A percentile compares a stretch with the other conserved stretches of the same genome.
These are phyloP conservation scores for Diabrotica balteata DNA, from an alignment of 2,888 invertebrate genomes.

Conservation along the genomic window DNA sequence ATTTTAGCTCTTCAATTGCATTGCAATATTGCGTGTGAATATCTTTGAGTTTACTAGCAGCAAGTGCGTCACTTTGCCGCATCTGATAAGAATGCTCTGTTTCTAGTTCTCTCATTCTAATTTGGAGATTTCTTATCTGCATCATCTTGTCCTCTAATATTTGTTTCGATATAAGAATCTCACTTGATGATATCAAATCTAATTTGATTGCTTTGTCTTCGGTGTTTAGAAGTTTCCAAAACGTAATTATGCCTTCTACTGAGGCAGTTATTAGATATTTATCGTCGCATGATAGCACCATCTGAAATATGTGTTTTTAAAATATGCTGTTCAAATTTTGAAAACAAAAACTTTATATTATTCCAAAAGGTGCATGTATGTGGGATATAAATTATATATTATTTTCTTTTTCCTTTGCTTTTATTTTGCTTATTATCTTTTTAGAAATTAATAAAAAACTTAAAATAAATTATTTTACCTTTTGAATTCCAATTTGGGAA, in stretches of 20 bases:
- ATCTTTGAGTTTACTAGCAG: constrained; percentile 81
- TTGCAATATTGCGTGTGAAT: constrained; percentile 83
- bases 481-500: no score
- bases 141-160: constrained; percentile 82
- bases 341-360: no score
- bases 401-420: no score
- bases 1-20: constrained; percentile 82
- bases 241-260: constrained; percentile 79
- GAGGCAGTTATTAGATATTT: constrained; percentile 77
- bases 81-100: constrained; percentile 88
- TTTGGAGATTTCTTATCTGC: constrained; percentile 69
- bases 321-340: no score
- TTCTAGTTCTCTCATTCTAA: constrained; percentile 82
- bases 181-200: constrained; percentile 78
- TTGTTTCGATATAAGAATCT: constrained; percentile 80
- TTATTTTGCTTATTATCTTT: no score
- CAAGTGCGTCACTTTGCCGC: constrained; percentile 78
- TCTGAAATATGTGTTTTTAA: constrained; percentile 46
- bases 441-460: no score
- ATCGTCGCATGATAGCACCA: constrained; percentile 81
- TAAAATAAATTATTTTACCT: no score
- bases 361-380: no score
- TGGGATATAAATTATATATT: no score
- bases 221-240: constrained; percentile 83
- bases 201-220: constrained; percentile 75